A percentile compares a stretch with the other conserved stretches of the same genome.
These are phyloP conservation scores for Malacoctenus gilli DNA, from an alignment of 2,797 vertebrate genomes.

Conservation along the genomic window DNA sequence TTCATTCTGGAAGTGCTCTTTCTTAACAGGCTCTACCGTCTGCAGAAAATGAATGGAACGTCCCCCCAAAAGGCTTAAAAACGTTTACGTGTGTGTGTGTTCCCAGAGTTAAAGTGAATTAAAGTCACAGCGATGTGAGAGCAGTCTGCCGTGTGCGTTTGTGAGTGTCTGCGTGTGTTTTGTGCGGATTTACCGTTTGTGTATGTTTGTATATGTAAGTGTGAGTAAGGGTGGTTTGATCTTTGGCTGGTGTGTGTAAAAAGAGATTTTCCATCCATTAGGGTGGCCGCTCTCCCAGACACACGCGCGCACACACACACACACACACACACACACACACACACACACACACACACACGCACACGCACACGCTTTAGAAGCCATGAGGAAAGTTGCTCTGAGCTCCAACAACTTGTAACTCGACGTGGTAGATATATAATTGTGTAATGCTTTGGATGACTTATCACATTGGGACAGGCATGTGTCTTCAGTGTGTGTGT, in stretches of 20 bases:
- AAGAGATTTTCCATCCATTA: conserved; percentile 80
- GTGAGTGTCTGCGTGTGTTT: conserved; percentile 15
- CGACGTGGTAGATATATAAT: conserved; percentile 22
- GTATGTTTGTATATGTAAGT: conserved; percentile 39
- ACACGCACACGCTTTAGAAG: too few relatives aligned
- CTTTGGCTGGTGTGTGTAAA: conserved; percentile 62
- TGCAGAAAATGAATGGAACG: too few relatives aligned
- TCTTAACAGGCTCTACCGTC: too few relatives aligned
- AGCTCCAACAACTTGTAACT: conserved; percentile 32
- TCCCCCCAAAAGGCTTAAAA: too few relatives aligned
- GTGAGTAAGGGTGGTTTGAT: conserved; percentile 48
- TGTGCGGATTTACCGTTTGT: conserved; percentile 26
- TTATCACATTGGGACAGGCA: neutral
- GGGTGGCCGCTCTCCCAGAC: conserved; percentile 50
- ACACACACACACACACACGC: conserved; percentile 17
- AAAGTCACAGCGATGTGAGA: conserved; percentile 3
- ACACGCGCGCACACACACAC: conserved; percentile 21
- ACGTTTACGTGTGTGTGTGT: conserved; percentile 10
- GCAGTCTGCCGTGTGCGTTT: conserved; percentile 10
- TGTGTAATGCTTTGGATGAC: conserved; percentile 9
- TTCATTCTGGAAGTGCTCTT: too few relatives aligned
- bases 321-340: conserved; percentile 8
- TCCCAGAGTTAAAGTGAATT: conserved; percentile 3
- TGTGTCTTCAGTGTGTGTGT: neutral
- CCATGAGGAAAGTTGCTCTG: neutral